Percentiles rank a stretch among this genome's conserved stretches.
Evolutionary conservation across 2,888 invertebrate genomes (phyloP).

Genomic region (Crocallis elinguaria): DNA sequence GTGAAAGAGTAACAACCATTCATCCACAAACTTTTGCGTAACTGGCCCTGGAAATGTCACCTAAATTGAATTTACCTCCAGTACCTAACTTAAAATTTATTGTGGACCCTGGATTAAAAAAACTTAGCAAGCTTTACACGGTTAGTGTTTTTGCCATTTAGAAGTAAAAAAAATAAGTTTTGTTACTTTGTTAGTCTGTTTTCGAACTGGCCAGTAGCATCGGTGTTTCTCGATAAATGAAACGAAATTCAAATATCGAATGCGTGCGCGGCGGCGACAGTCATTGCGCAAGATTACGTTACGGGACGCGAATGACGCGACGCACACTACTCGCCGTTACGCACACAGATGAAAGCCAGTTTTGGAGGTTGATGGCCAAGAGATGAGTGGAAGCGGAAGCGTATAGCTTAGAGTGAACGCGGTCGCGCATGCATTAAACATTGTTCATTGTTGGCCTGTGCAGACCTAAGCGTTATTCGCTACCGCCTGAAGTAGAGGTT

Average conservation of each 20-base stretch:
- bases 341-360: slow-evolving; percentile 54
- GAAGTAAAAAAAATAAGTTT: too few species aligned
- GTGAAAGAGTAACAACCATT: too few species aligned
- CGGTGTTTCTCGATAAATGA: slow-evolving; percentile 39
- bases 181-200: neutral
- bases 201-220: slow-evolving; percentile 15
- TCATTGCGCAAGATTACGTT: slow-evolving; percentile 72
- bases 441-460: too few species aligned
- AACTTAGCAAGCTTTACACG: too few species aligned
- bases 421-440: neutral
- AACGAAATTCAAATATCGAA: slow-evolving; percentile 51
- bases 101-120: too few species aligned
- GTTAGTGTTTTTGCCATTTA: too few species aligned
- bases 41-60: too few species aligned
- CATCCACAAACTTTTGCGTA: too few species aligned
- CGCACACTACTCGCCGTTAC: slow-evolving; percentile 50
- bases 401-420: slow-evolving; percentile 8
- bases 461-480: too few species aligned
- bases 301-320: slow-evolving; percentile 41
- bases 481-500: too few species aligned
- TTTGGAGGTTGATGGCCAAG: slow-evolving; percentile 50
- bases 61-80: too few species aligned
- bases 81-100: too few species aligned
- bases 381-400: slow-evolving; percentile 44
- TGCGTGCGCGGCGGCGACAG: slow-evolving; percentile 49